Conservation (phyloP, 1,140 invertebrate species). For the Apis dorsata region DNA sequence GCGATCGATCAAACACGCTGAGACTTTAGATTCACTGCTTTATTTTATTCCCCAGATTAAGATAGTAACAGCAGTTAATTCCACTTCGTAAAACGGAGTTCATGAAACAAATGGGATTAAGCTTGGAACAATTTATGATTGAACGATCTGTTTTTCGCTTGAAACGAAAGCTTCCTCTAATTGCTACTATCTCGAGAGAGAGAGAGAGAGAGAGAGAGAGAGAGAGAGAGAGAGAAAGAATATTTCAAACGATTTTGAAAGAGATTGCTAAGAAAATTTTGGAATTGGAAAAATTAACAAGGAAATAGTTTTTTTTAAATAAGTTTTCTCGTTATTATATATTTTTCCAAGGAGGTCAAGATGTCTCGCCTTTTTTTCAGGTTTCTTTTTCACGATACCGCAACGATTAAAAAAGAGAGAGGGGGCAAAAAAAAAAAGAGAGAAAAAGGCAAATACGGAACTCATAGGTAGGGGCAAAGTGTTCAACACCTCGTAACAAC, state of each 20-base stretch:
- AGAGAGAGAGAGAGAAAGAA: too few species aligned
- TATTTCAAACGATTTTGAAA: too few species aligned
- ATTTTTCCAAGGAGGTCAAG: too few species aligned
- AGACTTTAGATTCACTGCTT: too few species aligned
- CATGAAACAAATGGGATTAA: background rate
- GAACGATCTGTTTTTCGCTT: background rate
- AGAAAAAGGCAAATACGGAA: background rate
- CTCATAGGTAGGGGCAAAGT: conserved; percentile 22
- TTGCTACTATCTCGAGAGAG: background rate
- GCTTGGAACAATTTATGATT: background rate
- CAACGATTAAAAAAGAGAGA: too few species aligned
- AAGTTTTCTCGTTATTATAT: too few species aligned
- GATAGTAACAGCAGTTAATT: background rate
- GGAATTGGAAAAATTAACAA: too few species aligned
- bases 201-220: background rate
- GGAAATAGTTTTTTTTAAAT: too few species aligned
- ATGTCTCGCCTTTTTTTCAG: too few species aligned
- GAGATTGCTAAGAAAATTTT: too few species aligned
- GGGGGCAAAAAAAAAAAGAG: background rate
- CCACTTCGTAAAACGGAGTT: background rate
- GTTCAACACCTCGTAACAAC: conserved; percentile 50
- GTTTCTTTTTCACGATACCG: too few species aligned
- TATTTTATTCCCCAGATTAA: background rate
- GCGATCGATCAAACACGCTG: conserved; percentile 35
- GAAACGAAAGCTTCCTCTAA: too few species aligned